phyloP scores from a whole-genome alignment of 23 tunicate genomes.

The Oikopleura albicans region DNA sequence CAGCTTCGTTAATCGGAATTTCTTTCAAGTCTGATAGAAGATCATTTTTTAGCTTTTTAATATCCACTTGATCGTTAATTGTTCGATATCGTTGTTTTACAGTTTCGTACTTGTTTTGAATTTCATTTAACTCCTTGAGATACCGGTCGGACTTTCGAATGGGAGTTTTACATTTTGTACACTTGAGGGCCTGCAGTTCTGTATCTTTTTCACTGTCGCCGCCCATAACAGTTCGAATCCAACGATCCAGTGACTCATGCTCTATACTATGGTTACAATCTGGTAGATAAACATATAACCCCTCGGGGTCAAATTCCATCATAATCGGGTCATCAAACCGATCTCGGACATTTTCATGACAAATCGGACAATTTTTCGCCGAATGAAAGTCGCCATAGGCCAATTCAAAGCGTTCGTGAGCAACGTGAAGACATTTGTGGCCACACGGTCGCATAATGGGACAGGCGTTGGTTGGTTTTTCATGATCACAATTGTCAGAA shows the following conservation, averaged over 20 bases:
- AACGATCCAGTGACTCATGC: background rate
- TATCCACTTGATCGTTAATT: too few relatives aligned
- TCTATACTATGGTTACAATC: background rate
- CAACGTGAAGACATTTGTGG: too few relatives aligned
- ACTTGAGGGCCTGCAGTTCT: background rate
- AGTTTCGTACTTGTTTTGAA: background rate
- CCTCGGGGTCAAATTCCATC: too few relatives aligned
- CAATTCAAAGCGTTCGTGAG: too few relatives aligned
- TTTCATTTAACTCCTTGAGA: background rate
- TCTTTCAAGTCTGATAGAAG: too few relatives aligned
- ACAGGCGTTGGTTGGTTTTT: too few relatives aligned
- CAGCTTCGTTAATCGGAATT: too few relatives aligned
- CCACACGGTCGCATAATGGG: too few relatives aligned
- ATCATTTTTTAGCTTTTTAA: too few relatives aligned
- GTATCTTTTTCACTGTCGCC: too few relatives aligned
- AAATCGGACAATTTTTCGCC: background rate
- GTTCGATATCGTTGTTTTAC: background rate
- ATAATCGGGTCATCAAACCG: background rate
- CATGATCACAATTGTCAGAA: too few relatives aligned
- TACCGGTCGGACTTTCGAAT: background rate
- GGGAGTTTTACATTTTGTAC: slow-evolving; percentile 11
- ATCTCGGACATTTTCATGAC: background rate
- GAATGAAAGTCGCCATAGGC: too few relatives aligned
- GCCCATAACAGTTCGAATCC: background rate
- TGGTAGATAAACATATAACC: background rate